Evolutionary conservation across 1,140 invertebrate genomes (phyloP).

Genomic region (Bombus turneri): DNA sequence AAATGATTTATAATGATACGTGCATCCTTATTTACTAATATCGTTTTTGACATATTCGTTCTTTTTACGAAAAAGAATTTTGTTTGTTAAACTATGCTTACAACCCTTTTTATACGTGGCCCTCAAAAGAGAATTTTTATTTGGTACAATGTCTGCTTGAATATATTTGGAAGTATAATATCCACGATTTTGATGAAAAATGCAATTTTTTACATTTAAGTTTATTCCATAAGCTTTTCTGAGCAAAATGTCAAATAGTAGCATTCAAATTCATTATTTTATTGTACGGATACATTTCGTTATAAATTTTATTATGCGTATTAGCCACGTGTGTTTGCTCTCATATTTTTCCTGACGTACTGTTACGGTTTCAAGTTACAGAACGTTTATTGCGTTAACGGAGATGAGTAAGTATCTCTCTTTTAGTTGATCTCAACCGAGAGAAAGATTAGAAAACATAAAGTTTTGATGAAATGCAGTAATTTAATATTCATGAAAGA

Average conservation of each 20-base stretch:
- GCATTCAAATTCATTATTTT: not conserved
- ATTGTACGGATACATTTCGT: not conserved
- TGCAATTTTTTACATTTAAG: too few species aligned
- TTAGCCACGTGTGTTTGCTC: not conserved
- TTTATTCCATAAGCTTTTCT: too few species aligned
- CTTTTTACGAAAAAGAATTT: too few species aligned
- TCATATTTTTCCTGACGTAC: not conserved
- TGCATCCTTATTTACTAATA: too few species aligned
- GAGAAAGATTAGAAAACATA: slow-evolving; percentile 27
- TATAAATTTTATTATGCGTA: not conserved
- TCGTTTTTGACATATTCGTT: too few species aligned
- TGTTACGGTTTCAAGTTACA: slow-evolving; percentile 5
- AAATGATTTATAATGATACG: too few species aligned
- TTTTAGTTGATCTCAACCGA: slow-evolving; percentile 4
- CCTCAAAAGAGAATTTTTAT: too few species aligned
- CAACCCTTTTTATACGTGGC: too few species aligned
- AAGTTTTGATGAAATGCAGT: slow-evolving; percentile 41
- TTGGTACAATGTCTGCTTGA: too few species aligned
- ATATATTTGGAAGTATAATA: too few species aligned
- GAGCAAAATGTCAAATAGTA: not conserved
- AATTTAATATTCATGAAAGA: slow-evolving; percentile 43
- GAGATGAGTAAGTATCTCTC: not conserved
- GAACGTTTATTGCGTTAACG: not conserved
- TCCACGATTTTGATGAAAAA: too few species aligned
- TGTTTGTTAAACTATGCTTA: too few species aligned